Evolutionary conservation across 2,113 vertebrate species (phyloP).

Genomic region (Psephotus haematonotus): DNA sequence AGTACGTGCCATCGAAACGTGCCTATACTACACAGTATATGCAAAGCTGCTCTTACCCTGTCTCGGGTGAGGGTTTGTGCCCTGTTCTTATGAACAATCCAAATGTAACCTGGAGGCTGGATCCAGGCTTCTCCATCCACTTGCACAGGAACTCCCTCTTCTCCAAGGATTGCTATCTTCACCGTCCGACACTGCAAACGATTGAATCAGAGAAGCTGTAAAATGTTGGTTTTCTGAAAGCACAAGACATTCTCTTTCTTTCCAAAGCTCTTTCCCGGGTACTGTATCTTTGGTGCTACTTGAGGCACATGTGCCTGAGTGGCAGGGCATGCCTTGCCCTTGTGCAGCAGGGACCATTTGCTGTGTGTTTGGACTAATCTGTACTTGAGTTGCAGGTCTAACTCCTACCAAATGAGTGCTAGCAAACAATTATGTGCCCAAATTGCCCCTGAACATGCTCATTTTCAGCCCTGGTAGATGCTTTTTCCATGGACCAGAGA

Average conservation of each 20-base stretch:
- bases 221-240: not conserved
- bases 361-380: not conserved
- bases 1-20: accelerated
- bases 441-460: not conserved
- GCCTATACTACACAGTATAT: not conserved
- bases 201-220: not conserved
- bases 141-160: conserved; percentile 95
- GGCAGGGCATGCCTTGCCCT: not conserved
- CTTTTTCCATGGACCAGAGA: not conserved
- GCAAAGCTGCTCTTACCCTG: conserved; percentile 75
- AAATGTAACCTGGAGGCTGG: conserved; percentile 94
- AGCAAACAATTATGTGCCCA: not conserved
- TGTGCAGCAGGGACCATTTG: not conserved
- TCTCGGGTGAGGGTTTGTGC: conserved; percentile 95
- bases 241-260: not conserved
- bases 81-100: conserved; percentile 96
- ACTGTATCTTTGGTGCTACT: not conserved
- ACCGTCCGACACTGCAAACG: conserved; percentile 90
- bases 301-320: not conserved
- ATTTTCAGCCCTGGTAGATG: not conserved
- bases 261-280: not conserved
- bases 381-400: not conserved
- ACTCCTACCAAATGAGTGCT: not conserved
- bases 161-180: conserved; percentile 96
- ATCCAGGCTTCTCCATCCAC: conserved; percentile 99